Evolutionary conservation across 1,140 invertebrate genomes (phyloP).

Genomic region (Wasmannia auropunctata): DNA sequence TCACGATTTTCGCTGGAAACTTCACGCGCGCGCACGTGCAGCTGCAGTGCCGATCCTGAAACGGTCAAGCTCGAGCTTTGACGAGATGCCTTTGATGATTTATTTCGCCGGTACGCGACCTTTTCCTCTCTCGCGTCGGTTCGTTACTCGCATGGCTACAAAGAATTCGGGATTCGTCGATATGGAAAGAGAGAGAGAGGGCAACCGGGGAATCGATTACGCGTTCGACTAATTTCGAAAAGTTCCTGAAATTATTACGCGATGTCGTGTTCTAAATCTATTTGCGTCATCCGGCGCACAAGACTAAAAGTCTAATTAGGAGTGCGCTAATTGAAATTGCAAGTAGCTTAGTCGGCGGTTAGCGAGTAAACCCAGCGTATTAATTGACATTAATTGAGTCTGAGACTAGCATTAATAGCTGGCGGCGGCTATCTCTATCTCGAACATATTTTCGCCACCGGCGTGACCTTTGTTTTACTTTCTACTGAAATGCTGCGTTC

Average conservation of each 20-base stretch:
- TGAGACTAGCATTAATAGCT: conserved; percentile 54
- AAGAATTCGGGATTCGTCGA: conserved; percentile 4
- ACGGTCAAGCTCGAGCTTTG: conserved; percentile 41
- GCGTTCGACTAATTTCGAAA: conserved; percentile 62
- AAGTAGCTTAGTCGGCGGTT: conserved; percentile 48
- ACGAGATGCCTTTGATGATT: conserved; percentile 52
- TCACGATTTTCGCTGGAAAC: conserved; percentile 28
- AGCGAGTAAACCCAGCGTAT: conserved; percentile 57
- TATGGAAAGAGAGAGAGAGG: too few relatives aligned
- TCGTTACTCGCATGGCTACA: conserved; percentile 34
- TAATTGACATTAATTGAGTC: conserved; percentile 67
- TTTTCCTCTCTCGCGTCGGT: conserved; percentile 29
- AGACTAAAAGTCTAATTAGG: conserved; percentile 33
- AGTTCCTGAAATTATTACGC: conserved; percentile 47
- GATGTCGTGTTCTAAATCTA: not conserved
- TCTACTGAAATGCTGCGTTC: not conserved
- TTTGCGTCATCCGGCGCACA: not conserved
- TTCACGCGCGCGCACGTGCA: not conserved
- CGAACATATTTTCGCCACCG: conserved; percentile 46
- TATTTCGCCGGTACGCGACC: conserved; percentile 37
- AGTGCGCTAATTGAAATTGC: conserved; percentile 56
- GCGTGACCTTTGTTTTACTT: conserved; percentile 24
- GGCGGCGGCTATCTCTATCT: conserved; percentile 52
- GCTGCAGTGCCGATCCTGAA: not conserved
- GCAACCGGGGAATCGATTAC: conserved; percentile 52